Percentiles rank a stretch among this genome's conserved stretches.
Evolutionary conservation across 2,113 vertebrate genomes (phyloP).

Genomic region (Istiophorus platypterus): DNA sequence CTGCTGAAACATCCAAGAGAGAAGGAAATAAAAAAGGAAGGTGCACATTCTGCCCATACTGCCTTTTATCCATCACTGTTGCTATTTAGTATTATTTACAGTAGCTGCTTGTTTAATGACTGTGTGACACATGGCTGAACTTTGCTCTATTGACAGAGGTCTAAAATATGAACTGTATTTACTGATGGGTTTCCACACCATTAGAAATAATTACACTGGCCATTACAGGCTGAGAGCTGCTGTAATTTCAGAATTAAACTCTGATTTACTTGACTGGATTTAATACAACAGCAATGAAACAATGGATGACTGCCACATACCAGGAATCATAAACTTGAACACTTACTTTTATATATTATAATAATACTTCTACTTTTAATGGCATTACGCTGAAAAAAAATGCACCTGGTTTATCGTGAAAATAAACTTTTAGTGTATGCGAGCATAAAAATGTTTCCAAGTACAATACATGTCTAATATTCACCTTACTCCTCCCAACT

Average conservation of each 20-base stretch:
- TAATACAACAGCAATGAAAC: conserved; percentile 56
- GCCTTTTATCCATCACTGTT: not conserved
- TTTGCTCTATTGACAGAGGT: conserved; percentile 42
- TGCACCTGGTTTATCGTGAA: not conserved
- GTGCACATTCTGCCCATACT: not conserved
- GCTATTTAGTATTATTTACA: conserved; percentile 31
- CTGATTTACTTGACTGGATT: conserved; percentile 50
- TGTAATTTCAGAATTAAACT: conserved; percentile 36
- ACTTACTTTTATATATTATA: not conserved
- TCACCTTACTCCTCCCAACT: not conserved
- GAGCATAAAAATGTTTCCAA: not conserved
- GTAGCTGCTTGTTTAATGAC: conserved; percentile 35
- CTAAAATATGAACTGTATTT: conserved; percentile 56
- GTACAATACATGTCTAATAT: not conserved
- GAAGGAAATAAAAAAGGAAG: conserved; percentile 10
- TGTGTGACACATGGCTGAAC: conserved; percentile 52
- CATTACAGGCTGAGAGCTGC: conserved; percentile 48
- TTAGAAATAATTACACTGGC: conserved; percentile 64
- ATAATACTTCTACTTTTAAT: conserved; percentile 12
- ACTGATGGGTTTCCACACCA: conserved; percentile 63
- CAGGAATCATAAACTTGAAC: conserved; percentile 10
- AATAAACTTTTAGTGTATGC: not conserved
- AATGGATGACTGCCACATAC: conserved; percentile 8
- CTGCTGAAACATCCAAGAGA: not conserved
- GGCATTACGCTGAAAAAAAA: not conserved